phyloP scores from a whole-genome alignment of 2,888 invertebrate genomes.

The Drosophila atripex region DNA sequence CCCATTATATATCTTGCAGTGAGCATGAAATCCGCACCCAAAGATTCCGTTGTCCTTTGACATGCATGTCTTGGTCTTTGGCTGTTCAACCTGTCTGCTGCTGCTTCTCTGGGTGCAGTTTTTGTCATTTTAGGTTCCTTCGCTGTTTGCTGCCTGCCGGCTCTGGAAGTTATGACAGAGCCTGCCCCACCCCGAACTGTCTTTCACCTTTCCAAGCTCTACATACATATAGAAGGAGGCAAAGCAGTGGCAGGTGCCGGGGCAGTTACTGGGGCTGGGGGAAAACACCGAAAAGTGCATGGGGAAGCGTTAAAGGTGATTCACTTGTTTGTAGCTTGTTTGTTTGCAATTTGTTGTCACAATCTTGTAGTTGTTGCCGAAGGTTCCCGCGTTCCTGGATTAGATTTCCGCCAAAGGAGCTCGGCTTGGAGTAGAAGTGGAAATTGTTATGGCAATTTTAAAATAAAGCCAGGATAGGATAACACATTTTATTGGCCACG shows the following conservation, averaged over 20 bases:
- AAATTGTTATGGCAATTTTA: constrained; percentile 61
- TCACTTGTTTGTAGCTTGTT: constrained; percentile 77
- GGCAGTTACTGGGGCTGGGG: neutral
- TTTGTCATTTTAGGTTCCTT: constrained; percentile 61
- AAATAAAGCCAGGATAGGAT: neutral
- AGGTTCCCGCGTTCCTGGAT: constrained; percentile 33
- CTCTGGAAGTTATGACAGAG: constrained; percentile 71
- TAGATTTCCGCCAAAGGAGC: constrained; percentile 22
- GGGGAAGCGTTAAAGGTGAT: constrained; percentile 77
- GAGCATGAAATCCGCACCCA: constrained; percentile 14
- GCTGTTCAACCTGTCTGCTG: constrained; percentile 35
- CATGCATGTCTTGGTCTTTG: constrained; percentile 74
- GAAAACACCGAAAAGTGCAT: constrained; percentile 52
- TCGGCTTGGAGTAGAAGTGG: constrained; percentile 22
- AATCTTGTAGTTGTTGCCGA: constrained; percentile 47
- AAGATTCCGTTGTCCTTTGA: constrained; percentile 67
- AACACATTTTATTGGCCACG: too few relatives aligned
- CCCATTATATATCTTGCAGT: neutral
- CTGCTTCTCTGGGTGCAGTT: constrained; percentile 56
- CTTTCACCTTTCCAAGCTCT: constrained; percentile 4
- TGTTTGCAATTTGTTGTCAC: constrained; percentile 78
- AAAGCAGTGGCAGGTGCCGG: constrained; percentile 3
- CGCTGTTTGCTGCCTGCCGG: constrained; percentile 41
- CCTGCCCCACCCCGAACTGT: constrained; percentile 46
- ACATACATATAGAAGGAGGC: constrained; percentile 5